phyloP scores from a whole-genome alignment of 2,888 invertebrate genomes.

The Gortyna flavago region DNA sequence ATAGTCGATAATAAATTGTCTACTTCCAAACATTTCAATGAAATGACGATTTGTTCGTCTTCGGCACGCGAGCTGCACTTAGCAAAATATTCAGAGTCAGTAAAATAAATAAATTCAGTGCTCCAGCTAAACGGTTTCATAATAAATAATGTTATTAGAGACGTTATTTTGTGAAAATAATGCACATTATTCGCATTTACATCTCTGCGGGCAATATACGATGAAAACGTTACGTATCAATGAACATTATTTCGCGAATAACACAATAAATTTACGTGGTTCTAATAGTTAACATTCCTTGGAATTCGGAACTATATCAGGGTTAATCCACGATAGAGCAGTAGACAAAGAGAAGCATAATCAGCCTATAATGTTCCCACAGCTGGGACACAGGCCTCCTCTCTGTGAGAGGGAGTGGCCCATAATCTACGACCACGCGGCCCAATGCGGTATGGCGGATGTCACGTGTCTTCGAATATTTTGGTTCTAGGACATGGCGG shows the following conservation, averaged over 20 bases:
- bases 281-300: background rate
- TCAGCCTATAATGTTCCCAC: background rate
- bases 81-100: background rate
- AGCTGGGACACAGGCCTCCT: background rate
- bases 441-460: background rate
- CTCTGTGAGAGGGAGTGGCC: background rate
- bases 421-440: background rate
- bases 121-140: constrained; percentile 32
- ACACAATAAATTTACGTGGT: background rate
- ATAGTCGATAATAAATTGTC: constrained; percentile 3
- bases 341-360: background rate
- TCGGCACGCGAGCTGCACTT: constrained; percentile 4
- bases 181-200: background rate
- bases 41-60: no score
- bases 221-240: constrained; percentile 6
- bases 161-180: constrained; percentile 25
- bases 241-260: constrained; percentile 18
- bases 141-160: constrained; percentile 34
- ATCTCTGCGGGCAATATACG: constrained; percentile 12
- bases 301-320: background rate
- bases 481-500: no score
- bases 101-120: constrained; percentile 29
- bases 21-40: constrained; percentile 18
- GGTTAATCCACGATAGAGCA: background rate
- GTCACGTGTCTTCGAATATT: no score